Evolutionary conservation across 2,113 vertebrate species (phyloP), one percentile per base, ranked within the genome.

Genomic region (Notothenia rossii): DNA sequence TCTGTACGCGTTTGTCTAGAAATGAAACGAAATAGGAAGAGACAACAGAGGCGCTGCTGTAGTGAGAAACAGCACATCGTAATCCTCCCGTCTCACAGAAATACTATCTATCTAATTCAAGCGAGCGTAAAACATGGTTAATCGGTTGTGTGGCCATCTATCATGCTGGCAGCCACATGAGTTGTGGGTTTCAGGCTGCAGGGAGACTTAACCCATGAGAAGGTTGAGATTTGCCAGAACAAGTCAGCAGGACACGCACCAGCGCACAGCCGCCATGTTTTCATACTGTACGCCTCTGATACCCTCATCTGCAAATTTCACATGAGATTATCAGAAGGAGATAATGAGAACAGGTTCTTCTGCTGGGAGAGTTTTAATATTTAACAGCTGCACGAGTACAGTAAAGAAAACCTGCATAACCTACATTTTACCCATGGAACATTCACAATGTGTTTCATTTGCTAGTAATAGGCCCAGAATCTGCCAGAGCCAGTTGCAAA

Each of bases 81-180:
- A 79, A 88, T 85, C 82, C 78, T 55, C 82, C 80, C 1, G 69
- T 82, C 72, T 77, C 65, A 33, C 71, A 83, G 73, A 77, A 86
- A 89, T 83, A 79, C 86, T 72, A 76, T 88, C 82, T 56, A 50
- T 89, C 82, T 71, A 72, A 85, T 83, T 85, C 86, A 84, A 89
- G 84, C 71, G 12, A 77, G 82, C 72, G 66, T 87, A 86, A 87
- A 88, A 90, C 88, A 87, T 15, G 53, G 72, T 74, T 91, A 84
- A 90, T 84, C 83, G 36, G 78, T 82, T 58, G 79, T 82, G 73
- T 59, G 81, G 85, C 80, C 69, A 83, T 91, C 84, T 76, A 88
- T 89, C 84, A 84, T 20, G 82, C 75, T 85, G 86, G 72, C 82
- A 80, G 80, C 59, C 71, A 72, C 79, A 62, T 71, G 84, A 86